A percentile compares a stretch with the other conserved stretches of the same genome.
Conservation (phyloP, 2,797 vertebrate species). For the Periparus ater region DNA sequence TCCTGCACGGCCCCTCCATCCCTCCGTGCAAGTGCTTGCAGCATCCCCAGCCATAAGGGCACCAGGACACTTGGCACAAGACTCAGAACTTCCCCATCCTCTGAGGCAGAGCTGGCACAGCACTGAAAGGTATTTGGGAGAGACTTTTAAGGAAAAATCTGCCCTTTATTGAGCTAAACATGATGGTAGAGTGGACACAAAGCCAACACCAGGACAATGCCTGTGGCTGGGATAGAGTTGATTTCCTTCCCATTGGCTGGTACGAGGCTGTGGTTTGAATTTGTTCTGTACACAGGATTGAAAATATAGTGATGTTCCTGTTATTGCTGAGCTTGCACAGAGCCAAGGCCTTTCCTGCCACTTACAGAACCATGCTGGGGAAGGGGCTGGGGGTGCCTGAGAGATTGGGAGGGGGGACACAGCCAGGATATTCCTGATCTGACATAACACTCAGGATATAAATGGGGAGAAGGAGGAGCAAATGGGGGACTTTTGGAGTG, state of each 20-base stretch:
- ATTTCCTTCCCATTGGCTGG: not conserved
- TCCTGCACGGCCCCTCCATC: not conserved
- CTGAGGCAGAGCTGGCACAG: rapidly evolving
- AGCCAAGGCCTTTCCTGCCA: not conserved
- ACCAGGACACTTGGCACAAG: rapidly evolving
- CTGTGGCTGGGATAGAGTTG: not conserved
- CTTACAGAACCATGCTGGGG: not conserved
- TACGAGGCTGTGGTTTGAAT: not conserved
- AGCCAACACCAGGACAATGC: not conserved
- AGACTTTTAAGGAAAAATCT: not conserved
- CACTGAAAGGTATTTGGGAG: not conserved
- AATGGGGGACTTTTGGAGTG: not conserved
- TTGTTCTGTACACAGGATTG: not conserved
- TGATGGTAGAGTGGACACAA: rapidly evolving
- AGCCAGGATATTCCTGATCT: not conserved
- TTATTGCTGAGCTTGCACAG: not conserved
- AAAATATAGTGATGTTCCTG: not conserved
- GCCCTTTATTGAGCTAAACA: not conserved
- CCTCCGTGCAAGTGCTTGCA: rapidly evolving
- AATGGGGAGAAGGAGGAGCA: not conserved
- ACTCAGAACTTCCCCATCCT: too few species aligned
- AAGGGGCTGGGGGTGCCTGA: not conserved
- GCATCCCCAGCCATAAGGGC: not conserved
- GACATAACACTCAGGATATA: not conserved
- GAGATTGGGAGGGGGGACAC: not conserved